Conservation (phyloP, 2,888 invertebrate species). For the Eudasyphora cyanicolor region DNA sequence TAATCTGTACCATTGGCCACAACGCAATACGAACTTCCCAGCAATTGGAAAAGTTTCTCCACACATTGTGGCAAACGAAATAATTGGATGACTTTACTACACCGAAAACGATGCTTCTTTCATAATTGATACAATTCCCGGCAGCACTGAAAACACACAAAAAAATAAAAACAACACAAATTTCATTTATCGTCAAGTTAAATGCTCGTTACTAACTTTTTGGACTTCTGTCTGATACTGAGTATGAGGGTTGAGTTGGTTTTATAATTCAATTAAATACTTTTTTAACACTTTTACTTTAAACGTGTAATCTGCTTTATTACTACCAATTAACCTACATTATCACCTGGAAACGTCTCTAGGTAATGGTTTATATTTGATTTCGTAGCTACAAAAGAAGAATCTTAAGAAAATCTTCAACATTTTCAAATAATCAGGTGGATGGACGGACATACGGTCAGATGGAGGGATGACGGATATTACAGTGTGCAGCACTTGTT, state of each 20-base stretch:
- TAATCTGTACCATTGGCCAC: background rate
- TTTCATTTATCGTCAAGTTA: background rate
- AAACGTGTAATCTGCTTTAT: conserved; percentile 1
- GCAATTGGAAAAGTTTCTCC: background rate
- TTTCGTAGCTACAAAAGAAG: background rate
- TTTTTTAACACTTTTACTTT: conserved; percentile 38
- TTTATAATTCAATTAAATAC: conserved; percentile 22
- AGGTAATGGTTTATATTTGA: conserved; percentile 18
- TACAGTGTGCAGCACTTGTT: conserved; percentile 27
- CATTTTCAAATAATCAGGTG: background rate
- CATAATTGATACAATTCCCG: background rate
- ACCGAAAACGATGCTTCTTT: background rate
- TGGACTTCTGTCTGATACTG: background rate
- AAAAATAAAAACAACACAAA: background rate
- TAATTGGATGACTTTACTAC: background rate
- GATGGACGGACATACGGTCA: background rate
- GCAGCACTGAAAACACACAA: background rate
- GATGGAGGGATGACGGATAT: no score
- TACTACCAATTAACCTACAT: conserved; percentile 57
- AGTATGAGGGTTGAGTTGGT: background rate
- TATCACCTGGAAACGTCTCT: background rate
- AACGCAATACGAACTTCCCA: background rate
- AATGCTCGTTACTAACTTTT: background rate
- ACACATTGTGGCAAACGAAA: background rate
- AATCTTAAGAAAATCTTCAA: background rate